Conservation (phyloP, 1,140 invertebrate species). For the Adoxophyes honmai region DNA sequence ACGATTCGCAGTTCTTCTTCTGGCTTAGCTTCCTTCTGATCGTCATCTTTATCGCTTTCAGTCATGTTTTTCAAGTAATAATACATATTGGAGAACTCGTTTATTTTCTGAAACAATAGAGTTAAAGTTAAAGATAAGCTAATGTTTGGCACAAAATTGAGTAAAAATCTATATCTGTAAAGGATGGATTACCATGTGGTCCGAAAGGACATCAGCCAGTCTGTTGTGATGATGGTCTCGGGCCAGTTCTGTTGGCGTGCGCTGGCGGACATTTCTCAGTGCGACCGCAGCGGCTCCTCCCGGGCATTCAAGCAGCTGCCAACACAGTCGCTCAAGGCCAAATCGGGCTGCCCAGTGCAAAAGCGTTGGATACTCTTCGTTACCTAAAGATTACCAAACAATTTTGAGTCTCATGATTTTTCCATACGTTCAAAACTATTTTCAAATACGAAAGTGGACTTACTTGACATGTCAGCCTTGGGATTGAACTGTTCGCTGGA, state of each 20-base stretch:
- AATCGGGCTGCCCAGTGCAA: constrained; percentile 92
- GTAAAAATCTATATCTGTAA: background rate
- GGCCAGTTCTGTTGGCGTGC: constrained; percentile 88
- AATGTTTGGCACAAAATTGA: background rate
- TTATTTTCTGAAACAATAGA: constrained; percentile 79
- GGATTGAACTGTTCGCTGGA: constrained; percentile 74
- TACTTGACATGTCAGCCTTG: constrained; percentile 68
- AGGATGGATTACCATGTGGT: constrained; percentile 81
- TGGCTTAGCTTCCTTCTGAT: constrained; percentile 42
- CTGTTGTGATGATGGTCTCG: constrained; percentile 83
- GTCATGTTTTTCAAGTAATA: constrained; percentile 89
- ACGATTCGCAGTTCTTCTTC: constrained; percentile 50
- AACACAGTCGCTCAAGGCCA: constrained; percentile 88
- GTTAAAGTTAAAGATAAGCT: too few species aligned
- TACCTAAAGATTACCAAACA: constrained; percentile 65
- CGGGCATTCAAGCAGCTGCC: constrained; percentile 90
- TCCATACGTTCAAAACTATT: background rate
- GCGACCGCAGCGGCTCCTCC: constrained; percentile 88
- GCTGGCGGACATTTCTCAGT: constrained; percentile 86
- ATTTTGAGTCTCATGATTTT: too few species aligned
- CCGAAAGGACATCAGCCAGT: constrained; percentile 84
- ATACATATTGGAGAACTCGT: constrained; percentile 90
- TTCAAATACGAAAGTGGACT: constrained; percentile 27
- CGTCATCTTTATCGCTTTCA: constrained; percentile 70
- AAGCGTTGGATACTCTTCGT: constrained; percentile 91